Base-by-base conservation (phyloP, 2,888 invertebrate genomes). In the Lasiommata megera region DNA sequence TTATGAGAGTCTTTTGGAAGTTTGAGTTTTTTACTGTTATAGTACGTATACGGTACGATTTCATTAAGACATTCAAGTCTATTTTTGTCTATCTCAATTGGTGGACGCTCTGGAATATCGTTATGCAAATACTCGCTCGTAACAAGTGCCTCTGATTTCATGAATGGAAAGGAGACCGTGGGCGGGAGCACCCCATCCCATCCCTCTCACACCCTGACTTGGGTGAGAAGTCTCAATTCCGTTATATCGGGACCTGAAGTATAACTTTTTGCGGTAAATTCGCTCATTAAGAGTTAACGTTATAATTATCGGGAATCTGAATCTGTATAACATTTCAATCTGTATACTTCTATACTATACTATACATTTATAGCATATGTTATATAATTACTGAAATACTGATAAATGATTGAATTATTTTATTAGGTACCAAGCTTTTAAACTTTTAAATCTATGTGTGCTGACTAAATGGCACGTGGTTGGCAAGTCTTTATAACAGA, bases 91-190 rank as follows among this genome's bases (percentile, higher is more conserved):
- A 58, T 60, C 65, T 54, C 41, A 62, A 63, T 54, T 64, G 52
- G 46, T 61, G 53, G 50, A 37, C 47, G 55, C 56, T 58, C 38
- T 68, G 70, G 71, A 76, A 74, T 79, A 71, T 70, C 70, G 75
- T 80, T 80, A 81, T 76, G 81, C 73, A 80, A 81, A 81, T 77
- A 65, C 58, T 63, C 64, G 56, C 61, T 67, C 65, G 70, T 68
- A 69, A 63, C 63, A 73, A 72, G 72, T 69, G 63, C 61, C 60
- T 59, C 65, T 64, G 59, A 62, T 62, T 64, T 67, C 48, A 68
- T 77, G 76, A 80, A 79, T 79, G 79, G 70, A 58, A 63, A 28
- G 44, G 44, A 56, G 60, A 14, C 43, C 31, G 56, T 52, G 58
- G 66, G 64, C 11, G 52, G 23, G 47, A 14, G 44, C 16, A n/a